Base-by-base conservation (phyloP, 2,113 vertebrate genomes). In the Turdus rufiventris region DNA sequence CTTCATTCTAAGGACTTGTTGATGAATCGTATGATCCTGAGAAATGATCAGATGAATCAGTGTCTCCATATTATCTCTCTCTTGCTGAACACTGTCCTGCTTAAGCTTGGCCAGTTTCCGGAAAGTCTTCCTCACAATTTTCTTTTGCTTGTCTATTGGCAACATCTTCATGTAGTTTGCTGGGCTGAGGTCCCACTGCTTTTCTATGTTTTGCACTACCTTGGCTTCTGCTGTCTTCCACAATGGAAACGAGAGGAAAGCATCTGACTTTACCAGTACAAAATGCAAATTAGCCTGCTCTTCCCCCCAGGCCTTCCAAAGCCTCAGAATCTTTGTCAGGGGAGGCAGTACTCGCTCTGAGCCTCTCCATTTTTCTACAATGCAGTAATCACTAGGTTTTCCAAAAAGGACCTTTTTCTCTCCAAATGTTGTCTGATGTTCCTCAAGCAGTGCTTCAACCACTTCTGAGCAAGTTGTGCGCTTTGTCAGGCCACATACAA, bases 251-350 rank as follows among this genome's bases (percentile, higher is more conserved):
- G 98, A 98, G 34, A 98, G 98, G 68, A 99, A 99, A 73, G 99
- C 98, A 67, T 98, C 98, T 61, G 98, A 97, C 96, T 99, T 99
- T 23, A 99, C 97, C 36, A 99, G 92, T 21, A 98, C 97, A 67
- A 99, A 99, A 70, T 98, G 98, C 95, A 99, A 98, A 66, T 98
- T 99, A 57, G 98, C 94, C 74, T 97, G 98, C 94, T 99, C 98
- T 38, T 99, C 98, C 1, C 99, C 99, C 99, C 99, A 99, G 2
- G 99, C 98, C 29, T 98, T 98, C 98, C 99, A 99, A 36, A 99
- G 98, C 80, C 99, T 98, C 72, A 99, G 96, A 85, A 99, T 99
- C 82, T 99, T 98, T 42, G 99, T 99, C 33, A 99, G 97, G 2
- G 99, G 99, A 23, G 99, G 99, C 91, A 99, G 94, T 4, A 98